These are phyloP conservation scores for Aeoliscus strigatus DNA, from an alignment of 2,797 vertebrate species.

Conservation along the genomic window DNA sequence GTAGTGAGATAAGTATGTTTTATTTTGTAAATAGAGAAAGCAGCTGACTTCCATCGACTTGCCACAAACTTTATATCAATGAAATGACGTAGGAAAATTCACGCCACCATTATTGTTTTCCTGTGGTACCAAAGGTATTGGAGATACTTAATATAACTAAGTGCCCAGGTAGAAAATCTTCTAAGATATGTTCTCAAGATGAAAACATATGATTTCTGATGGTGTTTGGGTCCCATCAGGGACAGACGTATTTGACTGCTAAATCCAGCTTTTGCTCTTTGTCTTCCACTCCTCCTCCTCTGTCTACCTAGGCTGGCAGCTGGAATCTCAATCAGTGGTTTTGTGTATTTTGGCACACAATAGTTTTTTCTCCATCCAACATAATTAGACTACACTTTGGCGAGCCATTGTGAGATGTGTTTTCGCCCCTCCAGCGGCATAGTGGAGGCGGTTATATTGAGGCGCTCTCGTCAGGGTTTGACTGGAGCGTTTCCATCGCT, in stretches of 20 bases:
- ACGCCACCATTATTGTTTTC: no score
- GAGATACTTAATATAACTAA: no score
- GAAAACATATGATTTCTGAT: no score
- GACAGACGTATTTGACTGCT: not conserved
- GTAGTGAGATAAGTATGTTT: slow-evolving; percentile 21
- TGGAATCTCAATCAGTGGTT: slow-evolving; percentile 47
- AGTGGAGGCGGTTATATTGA: slow-evolving; percentile 22
- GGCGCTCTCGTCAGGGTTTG: slow-evolving; percentile 32
- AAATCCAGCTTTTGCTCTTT: slow-evolving; percentile 1
- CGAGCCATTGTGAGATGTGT: slow-evolving; percentile 33
- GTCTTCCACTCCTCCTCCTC: slow-evolving; percentile 4
- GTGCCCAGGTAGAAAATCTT: no score
- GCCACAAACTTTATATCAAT: slow-evolving; percentile 7
- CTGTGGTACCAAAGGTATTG: no score
- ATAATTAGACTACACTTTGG: slow-evolving; percentile 44
- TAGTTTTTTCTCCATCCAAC: slow-evolving; percentile 35
- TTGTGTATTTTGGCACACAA: slow-evolving; percentile 39
- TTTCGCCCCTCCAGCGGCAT: slow-evolving; percentile 36
- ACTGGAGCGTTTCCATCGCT: slow-evolving; percentile 62
- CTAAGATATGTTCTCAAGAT: no score
- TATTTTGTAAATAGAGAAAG: slow-evolving; percentile 33
- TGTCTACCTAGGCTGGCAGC: slow-evolving; percentile 30
- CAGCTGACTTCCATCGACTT: slow-evolving; percentile 12
- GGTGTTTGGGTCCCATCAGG: no score
- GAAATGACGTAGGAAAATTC: no score